A percentile compares a stretch with the other conserved stretches of the same genome.
These are phyloP conservation scores for Rhagophthalmus giganteus DNA, from an alignment of 2,888 invertebrate genomes.

Conservation along the genomic window DNA sequence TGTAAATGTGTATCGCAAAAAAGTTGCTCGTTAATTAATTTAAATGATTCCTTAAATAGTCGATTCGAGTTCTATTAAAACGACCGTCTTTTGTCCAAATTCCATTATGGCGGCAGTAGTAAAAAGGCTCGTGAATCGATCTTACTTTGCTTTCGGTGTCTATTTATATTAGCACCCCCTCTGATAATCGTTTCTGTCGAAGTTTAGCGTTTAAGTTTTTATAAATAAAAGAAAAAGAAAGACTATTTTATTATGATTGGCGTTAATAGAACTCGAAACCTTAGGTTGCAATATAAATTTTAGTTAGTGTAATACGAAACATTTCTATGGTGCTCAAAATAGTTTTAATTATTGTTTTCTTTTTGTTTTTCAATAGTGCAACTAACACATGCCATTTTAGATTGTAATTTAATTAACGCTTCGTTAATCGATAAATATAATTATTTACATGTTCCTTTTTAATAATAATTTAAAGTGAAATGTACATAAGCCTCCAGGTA, in stretches of 20 bases:
- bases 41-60: too few species aligned
- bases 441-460: constrained; percentile 28
- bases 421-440: constrained; percentile 6
- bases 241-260: too few species aligned
- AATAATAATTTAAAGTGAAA: constrained; percentile 22
- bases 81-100: too few species aligned
- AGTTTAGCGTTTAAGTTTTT: too few species aligned
- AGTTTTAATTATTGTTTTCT: constrained; percentile 22
- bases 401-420: constrained; percentile 5
- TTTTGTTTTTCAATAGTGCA: constrained; percentile 12
- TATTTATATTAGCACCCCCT: too few species aligned
- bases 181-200: too few species aligned
- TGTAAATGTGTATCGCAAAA: too few species aligned
- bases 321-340: constrained; percentile 30
- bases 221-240: too few species aligned
- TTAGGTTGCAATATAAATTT: constrained; percentile 22
- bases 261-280: neutral
- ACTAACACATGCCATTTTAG: constrained; percentile 23
- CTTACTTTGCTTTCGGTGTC: neutral
- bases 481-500: constrained; percentile 32
- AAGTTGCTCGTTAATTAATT: too few species aligned
- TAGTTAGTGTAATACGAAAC: constrained; percentile 19
- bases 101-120: too few species aligned
- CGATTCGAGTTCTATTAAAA: too few species aligned
- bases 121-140: neutral